phyloP scores from a whole-genome alignment of 2,113 vertebrate genomes.

The Pyxicephalus adspersus region DNA sequence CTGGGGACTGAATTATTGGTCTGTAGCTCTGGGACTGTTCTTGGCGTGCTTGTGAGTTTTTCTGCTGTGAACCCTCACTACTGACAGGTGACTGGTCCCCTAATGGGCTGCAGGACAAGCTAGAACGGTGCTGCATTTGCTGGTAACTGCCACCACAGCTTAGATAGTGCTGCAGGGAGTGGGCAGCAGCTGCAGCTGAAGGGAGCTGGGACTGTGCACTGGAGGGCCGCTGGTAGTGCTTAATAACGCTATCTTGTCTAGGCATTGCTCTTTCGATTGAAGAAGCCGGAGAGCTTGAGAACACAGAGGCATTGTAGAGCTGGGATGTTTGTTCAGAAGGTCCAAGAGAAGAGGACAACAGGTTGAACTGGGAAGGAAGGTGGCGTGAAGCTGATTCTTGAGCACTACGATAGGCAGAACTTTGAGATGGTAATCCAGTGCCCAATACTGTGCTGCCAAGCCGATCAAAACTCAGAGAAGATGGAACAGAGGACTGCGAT shows the following conservation, averaged over 20 bases:
- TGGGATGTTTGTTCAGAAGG: conserved; percentile 81
- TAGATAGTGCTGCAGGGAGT: conserved; percentile 90
- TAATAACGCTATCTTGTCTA: conserved; percentile 92
- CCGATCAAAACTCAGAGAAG: conserved; percentile 73
- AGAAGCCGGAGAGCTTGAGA: conserved; percentile 79
- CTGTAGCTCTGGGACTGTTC: conserved; percentile 75
- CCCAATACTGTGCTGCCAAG: conserved; percentile 77
- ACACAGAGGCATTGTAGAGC: conserved; percentile 87
- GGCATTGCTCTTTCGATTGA: conserved; percentile 84
- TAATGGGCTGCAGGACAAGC: conserved; percentile 87
- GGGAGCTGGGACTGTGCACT: conserved; percentile 79
- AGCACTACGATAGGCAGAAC: conserved; percentile 73
- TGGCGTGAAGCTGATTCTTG: conserved; percentile 80
- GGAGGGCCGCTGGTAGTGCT: conserved; percentile 92
- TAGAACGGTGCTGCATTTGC: conserved; percentile 79
- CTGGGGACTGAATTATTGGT: conserved; percentile 89
- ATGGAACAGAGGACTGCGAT: conserved; percentile 75
- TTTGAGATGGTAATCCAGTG: conserved; percentile 63
- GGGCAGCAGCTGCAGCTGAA: conserved; percentile 76
- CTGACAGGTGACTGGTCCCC: conserved; percentile 85
- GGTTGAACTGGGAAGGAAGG: conserved; percentile 89
- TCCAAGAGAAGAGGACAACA: conserved; percentile 86
- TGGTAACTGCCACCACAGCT: conserved; percentile 91
- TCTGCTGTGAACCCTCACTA: conserved; percentile 71
- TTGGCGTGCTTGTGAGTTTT: conserved; percentile 28